Conservation (phyloP, 2,113 vertebrate genomes). For the Megaceryle maxima region DNA sequence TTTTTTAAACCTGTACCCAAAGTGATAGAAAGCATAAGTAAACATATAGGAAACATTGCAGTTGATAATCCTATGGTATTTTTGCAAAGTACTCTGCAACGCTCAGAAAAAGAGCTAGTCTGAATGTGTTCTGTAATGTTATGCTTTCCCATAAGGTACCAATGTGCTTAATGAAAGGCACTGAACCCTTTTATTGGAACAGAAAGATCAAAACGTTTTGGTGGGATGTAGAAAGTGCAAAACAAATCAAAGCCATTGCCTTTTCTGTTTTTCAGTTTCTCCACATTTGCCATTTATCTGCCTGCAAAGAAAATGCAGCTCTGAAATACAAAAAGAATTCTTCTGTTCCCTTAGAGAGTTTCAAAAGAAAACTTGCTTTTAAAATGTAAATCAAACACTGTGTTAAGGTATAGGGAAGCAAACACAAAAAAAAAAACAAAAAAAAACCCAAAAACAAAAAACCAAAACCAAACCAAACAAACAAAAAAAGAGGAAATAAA, state of each 20-base stretch:
- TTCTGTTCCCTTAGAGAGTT: not conserved
- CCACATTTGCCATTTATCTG: conserved; percentile 11
- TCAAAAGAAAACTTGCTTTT: conserved; percentile 48
- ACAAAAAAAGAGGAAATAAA: not conserved
- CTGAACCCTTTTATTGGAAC: not conserved
- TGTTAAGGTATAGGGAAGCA: not conserved
- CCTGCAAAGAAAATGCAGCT: conserved; percentile 35
- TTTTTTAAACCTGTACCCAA: not conserved
- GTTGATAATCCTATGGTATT: not conserved
- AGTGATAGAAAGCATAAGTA: not conserved
- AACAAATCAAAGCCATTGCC: conserved; percentile 31
- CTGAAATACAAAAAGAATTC: not conserved
- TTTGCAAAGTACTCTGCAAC: not conserved
- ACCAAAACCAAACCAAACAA: no score
- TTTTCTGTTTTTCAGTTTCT: not conserved
- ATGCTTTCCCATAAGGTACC: not conserved
- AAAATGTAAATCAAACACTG: conserved; percentile 51
- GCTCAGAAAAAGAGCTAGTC: not conserved
- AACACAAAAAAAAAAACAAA: not conserved
- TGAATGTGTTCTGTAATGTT: not conserved
- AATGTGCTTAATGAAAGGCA: conserved; percentile 14
- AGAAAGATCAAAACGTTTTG: conserved; percentile 25
- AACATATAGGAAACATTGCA: not conserved
- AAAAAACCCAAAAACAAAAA: not conserved
- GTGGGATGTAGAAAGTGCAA: not conserved